A percentile compares a stretch with the other conserved stretches of the same genome.
Conservation (phyloP, 2,888 invertebrate genomes). For the Himalopsyche anomala region DNA sequence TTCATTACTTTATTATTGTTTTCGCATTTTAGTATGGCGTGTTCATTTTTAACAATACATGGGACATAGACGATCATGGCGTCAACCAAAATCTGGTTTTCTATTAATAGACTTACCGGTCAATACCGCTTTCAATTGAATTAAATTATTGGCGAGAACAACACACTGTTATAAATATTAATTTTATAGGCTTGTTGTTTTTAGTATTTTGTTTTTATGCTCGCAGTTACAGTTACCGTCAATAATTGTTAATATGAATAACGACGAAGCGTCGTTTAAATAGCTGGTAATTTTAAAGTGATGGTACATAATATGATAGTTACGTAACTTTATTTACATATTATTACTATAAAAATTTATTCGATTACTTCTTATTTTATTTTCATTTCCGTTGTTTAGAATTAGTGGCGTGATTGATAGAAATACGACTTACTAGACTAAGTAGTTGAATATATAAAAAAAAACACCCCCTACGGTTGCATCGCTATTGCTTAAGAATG, state of each 20-base stretch:
- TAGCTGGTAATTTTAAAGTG: no score
- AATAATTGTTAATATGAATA: no score
- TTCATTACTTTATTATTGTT: background rate
- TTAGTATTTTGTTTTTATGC: background rate
- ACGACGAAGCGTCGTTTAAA: no score
- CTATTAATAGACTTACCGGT: constrained; percentile 18
- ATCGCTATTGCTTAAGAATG: background rate
- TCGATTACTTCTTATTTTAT: no score
- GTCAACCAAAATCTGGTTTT: constrained; percentile 14
- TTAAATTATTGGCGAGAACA: background rate
- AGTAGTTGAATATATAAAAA: no score
- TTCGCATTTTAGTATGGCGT: background rate
- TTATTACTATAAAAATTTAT: no score
- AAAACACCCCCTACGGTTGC: background rate
- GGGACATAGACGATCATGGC: background rate
- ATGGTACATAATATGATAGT: no score
- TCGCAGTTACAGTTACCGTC: no score
- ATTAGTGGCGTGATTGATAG: background rate
- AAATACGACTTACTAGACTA: background rate
- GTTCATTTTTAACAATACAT: constrained; percentile 20
- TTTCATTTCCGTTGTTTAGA: background rate
- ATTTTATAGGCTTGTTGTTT: constrained; percentile 8
- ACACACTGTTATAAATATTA: background rate
- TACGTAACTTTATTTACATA: no score
- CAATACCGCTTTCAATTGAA: constrained; percentile 40